A percentile compares a stretch with the other conserved stretches of the same genome.
Evolutionary conservation across 2,888 invertebrate genomes (phyloP).

Genomic region (Drosophila neonasuta): DNA sequence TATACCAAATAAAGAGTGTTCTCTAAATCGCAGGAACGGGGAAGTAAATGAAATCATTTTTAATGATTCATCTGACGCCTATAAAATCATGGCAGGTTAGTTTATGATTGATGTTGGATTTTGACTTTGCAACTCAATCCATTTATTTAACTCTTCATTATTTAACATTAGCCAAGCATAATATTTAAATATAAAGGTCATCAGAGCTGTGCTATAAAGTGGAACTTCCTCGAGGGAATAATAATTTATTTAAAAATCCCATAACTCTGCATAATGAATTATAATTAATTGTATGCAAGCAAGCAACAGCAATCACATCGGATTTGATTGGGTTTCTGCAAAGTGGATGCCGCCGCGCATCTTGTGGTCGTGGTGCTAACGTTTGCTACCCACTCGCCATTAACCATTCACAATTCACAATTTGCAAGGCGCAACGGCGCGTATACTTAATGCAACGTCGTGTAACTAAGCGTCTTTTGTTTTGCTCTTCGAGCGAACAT

Average conservation of each 20-base stretch:
- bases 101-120: not conserved
- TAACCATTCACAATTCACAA: slow-evolving; percentile 41
- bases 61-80: not conserved
- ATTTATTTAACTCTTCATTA: slow-evolving; percentile 1
- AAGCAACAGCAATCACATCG: slow-evolving; percentile 29
- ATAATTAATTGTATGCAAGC: slow-evolving; percentile 43
- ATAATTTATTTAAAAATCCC: slow-evolving; percentile 26
- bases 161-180: not conserved
- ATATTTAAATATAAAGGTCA: slow-evolving; percentile 12
- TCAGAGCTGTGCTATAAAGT: not conserved
- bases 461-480: slow-evolving; percentile 37
- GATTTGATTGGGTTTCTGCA: slow-evolving; percentile 6
- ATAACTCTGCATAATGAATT: slow-evolving; percentile 27
- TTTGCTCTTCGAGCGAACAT: slow-evolving; percentile 39
- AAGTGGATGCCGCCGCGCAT: slow-evolving; percentile 24
- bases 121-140: not conserved
- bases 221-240: slow-evolving; percentile 6
- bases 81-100: not conserved
- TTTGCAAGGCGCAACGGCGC: slow-evolving; percentile 37
- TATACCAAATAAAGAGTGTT: too few species aligned
- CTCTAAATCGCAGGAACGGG: too few species aligned
- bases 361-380: slow-evolving; percentile 15
- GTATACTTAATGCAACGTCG: slow-evolving; percentile 59
- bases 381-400: slow-evolving; percentile 21
- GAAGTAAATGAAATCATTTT: not conserved